A percentile compares a stretch with the other conserved stretches of the same genome.
These are phyloP conservation scores for Drosophila ohnishii DNA, from an alignment of 1,140 invertebrate genomes.

Conservation along the genomic window DNA sequence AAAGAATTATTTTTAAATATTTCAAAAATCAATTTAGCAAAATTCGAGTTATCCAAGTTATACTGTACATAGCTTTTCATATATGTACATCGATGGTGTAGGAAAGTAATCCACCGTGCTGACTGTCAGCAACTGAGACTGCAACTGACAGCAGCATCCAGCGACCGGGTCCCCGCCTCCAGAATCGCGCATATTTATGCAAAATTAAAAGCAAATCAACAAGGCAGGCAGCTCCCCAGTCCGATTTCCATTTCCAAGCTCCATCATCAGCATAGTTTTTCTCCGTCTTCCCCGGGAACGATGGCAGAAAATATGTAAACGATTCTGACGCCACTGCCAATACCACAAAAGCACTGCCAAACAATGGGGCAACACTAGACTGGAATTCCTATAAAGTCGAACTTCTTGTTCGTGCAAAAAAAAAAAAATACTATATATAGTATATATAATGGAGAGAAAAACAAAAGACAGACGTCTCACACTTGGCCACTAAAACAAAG, in stretches of 20 bases:
- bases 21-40: neutral
- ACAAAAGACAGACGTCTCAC: conserved; percentile 49
- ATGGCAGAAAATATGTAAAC: conserved; percentile 56
- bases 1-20: too few species aligned
- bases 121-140: conserved; percentile 56
- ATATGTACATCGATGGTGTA: conserved; percentile 52
- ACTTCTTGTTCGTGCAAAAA: conserved; percentile 67
- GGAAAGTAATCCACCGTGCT: conserved; percentile 49
- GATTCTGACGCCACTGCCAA: conserved; percentile 58
- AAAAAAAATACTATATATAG: neutral
- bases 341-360: conserved; percentile 50
- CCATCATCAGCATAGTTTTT: conserved; percentile 61
- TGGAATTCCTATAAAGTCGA: conserved; percentile 67
- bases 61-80: conserved; percentile 57
- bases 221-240: conserved; percentile 61
- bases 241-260: conserved; percentile 44
- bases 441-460: conserved; percentile 31
- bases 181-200: conserved; percentile 71
- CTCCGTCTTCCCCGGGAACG: neutral
- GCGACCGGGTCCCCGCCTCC: conserved; percentile 6
- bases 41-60: neutral
- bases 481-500: conserved; percentile 50
- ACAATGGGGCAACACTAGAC: conserved; percentile 52
- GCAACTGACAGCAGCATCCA: conserved; percentile 58
- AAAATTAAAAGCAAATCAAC: conserved; percentile 79